A percentile compares a stretch with the other conserved stretches of the same genome.
These are phyloP conservation scores for Drosophila cyrtoloma DNA, from an alignment of 2,888 invertebrate genomes.

Conservation along the genomic window DNA sequence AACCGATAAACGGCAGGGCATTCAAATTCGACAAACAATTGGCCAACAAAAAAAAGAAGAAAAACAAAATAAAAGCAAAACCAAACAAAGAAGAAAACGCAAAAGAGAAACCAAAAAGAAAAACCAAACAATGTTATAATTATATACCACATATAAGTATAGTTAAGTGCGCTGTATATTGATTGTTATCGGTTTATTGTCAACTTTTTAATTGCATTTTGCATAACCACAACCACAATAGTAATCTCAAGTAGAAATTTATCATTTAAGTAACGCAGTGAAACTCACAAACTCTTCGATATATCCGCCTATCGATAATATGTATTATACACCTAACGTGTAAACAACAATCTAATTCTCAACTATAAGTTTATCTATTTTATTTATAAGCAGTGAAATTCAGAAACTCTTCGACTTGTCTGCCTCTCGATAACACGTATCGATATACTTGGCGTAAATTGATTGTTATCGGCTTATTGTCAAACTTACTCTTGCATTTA, in stretches of 20 bases:
- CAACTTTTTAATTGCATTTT: constrained; percentile 43
- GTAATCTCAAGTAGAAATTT: constrained; percentile 20
- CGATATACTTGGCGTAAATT: constrained; percentile 5
- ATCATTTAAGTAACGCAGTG: constrained; percentile 43
- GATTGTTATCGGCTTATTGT: constrained; percentile 67
- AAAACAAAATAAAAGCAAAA: constrained; percentile 11
- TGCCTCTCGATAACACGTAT: background rate
- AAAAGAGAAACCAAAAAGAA: constrained; percentile 19
- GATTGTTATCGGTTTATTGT: constrained; percentile 72
- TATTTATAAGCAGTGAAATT: background rate
- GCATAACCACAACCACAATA: constrained; percentile 4
- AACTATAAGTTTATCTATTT: background rate
- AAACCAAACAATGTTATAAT: constrained; percentile 7
- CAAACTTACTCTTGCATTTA: constrained; percentile 35
- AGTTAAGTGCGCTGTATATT: constrained; percentile 57
- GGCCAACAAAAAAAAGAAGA: constrained; percentile 40
- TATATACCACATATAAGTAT: constrained; percentile 31
- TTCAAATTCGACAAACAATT: constrained; percentile 61
- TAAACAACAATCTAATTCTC: background rate
- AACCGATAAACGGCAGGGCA: constrained; percentile 57
- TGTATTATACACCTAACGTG: background rate
- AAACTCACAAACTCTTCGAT: constrained; percentile 58
- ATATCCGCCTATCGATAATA: constrained; percentile 26
- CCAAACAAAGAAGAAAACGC: constrained; percentile 3
- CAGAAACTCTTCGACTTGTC: background rate